Conservation (phyloP, 2,113 vertebrate genomes). For the Panthera leo region DNA sequence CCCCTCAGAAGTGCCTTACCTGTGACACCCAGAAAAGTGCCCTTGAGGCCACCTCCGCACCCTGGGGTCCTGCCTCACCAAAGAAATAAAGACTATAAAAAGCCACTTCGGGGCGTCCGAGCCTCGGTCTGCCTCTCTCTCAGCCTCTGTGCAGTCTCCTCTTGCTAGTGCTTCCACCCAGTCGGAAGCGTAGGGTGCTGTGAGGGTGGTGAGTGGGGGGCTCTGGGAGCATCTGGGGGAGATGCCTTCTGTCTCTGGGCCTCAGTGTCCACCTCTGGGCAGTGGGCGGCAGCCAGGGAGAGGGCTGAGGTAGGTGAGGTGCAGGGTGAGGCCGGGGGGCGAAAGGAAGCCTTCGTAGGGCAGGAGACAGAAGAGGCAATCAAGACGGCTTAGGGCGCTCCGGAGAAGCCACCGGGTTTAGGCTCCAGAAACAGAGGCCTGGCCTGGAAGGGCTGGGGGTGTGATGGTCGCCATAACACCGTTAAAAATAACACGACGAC, state of each 20-base stretch:
- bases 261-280: not conserved
- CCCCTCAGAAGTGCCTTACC: constrained; percentile 21
- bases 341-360: not conserved
- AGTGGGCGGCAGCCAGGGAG: not conserved
- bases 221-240: not conserved
- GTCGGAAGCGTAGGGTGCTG: not conserved
- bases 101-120: not conserved
- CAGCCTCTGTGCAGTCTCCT: not conserved
- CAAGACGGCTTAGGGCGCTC: not conserved
- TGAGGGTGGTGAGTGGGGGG: not conserved
- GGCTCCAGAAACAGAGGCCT: not conserved
- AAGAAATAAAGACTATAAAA: constrained; percentile 70
- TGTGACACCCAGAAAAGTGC: not conserved
- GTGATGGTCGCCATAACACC: accelerated
- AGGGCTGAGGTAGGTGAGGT: not conserved
- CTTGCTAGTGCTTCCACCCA: too few species aligned
- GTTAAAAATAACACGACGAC: not conserved
- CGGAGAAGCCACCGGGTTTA: not conserved
- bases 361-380: not conserved
- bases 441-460: not conserved
- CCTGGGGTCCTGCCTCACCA: constrained; percentile 37
- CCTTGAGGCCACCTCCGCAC: not conserved
- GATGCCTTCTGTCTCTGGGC: not conserved
- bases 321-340: accelerated
- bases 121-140: not conserved